Evolutionary conservation across 2,797 vertebrate species (phyloP).

Genomic region (Glyptemys insculpta): DNA sequence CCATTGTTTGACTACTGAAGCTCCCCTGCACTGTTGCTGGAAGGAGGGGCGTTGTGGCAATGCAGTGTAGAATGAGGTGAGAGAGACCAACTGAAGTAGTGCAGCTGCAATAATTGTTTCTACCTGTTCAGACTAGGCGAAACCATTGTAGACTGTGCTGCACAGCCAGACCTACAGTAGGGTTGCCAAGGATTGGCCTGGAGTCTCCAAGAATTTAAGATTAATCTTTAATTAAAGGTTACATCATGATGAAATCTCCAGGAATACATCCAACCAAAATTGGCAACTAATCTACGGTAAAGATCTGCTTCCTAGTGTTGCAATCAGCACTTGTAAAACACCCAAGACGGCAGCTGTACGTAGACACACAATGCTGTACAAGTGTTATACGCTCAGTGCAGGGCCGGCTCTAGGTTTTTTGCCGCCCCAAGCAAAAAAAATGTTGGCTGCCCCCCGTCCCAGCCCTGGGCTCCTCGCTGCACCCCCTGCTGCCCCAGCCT

Average conservation of each 20-base stretch:
- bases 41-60: not conserved
- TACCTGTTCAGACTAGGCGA: rapidly evolving
- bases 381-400: not conserved
- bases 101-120: not conserved
- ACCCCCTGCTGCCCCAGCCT: no score
- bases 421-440: no score
- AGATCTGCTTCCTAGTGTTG: not conserved
- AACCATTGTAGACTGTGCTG: rapidly evolving
- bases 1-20: rapidly evolving
- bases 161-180: not conserved
- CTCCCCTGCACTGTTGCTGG: rapidly evolving
- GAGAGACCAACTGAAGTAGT: not conserved
- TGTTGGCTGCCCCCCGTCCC: no score
- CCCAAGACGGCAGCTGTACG: rapidly evolving
- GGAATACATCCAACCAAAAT: no score
- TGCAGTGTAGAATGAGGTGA: rapidly evolving
- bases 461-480: no score
- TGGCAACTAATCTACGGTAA: rapidly evolving
- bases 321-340: rapidly evolving
- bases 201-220: no score
- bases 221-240: no score
- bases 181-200: no score
- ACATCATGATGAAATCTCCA: no score
- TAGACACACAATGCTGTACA: not conserved
- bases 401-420: no score